A percentile compares a stretch with the other conserved stretches of the same genome.
phyloP scores from a whole-genome alignment of 2,888 invertebrate genomes.

The Stegophylla sp. region DNA sequence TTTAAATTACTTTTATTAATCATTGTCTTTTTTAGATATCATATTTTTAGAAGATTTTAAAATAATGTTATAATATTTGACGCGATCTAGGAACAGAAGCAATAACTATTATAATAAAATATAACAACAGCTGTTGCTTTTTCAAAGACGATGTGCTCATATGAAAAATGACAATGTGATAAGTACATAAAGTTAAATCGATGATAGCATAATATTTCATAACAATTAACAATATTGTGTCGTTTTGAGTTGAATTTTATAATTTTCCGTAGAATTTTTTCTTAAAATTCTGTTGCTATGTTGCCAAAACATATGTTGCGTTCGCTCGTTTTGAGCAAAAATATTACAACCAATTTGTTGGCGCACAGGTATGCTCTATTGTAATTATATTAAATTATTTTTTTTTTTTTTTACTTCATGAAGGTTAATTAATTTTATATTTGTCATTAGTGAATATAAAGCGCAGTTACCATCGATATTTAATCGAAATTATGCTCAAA shows the following conservation, averaged over 20 bases:
- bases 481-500: neutral
- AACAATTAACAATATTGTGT: neutral
- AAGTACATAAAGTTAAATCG: neutral
- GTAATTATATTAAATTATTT: neutral
- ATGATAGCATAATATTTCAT: neutral
- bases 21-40: too few species aligned
- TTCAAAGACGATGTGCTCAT: too few species aligned
- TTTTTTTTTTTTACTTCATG: neutral
- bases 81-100: neutral
- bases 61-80: neutral
- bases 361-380: slow-evolving; percentile 9
- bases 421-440: too few species aligned
- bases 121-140: neutral
- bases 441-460: slow-evolving; percentile 11
- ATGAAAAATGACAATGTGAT: slow-evolving; percentile 9
- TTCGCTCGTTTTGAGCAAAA: neutral
- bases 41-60: too few species aligned
- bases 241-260: neutral
- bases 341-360: neutral
- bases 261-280: neutral
- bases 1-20: too few species aligned
- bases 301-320: slow-evolving; percentile 21
- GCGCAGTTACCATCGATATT: neutral
- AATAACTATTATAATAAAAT: neutral
- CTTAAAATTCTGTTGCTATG: neutral